Percentiles rank a stretch among this genome's conserved stretches.
Conservation (phyloP, 35 echinoderm and acorn worm genomes). For the Patiria miniata region DNA sequence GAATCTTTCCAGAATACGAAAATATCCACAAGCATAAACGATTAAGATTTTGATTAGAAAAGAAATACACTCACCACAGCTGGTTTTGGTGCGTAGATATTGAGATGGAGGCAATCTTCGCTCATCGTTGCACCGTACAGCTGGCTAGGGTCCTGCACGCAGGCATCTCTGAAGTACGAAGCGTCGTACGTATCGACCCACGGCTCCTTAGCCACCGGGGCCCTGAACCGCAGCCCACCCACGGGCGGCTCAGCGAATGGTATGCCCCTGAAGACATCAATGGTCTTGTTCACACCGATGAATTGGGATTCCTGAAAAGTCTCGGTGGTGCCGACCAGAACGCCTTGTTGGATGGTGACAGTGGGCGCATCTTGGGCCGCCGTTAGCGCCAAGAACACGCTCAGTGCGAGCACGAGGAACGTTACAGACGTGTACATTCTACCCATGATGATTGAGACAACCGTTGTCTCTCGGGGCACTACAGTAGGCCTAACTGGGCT, state of each 20-base stretch:
- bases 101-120: constrained; percentile 86
- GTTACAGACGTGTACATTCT: too few species aligned
- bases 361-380: background rate
- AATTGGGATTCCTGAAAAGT: constrained; percentile 35
- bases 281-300: constrained; percentile 25
- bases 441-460: too few species aligned
- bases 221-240: constrained; percentile 63
- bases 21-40: too few species aligned
- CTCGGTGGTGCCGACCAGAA: constrained; percentile 3
- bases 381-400: background rate
- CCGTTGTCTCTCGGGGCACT: too few species aligned
- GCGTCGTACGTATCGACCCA: constrained; percentile 38
- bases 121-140: background rate
- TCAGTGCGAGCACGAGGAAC: background rate
- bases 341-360: constrained; percentile 39
- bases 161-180: constrained; percentile 20
- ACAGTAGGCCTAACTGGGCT: too few species aligned
- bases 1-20: too few species aligned
- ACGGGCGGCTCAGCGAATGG: constrained; percentile 66
- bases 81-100: constrained; percentile 72
- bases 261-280: constrained; percentile 63
- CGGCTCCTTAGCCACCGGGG: constrained; percentile 40
- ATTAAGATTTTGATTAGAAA: too few species aligned
- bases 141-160: background rate
- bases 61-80: constrained; percentile 31